Percentiles rank a stretch among this genome's conserved stretches.
Conservation (phyloP, 2,888 invertebrate genomes). For the Malthinus seriepunctatus region DNA sequence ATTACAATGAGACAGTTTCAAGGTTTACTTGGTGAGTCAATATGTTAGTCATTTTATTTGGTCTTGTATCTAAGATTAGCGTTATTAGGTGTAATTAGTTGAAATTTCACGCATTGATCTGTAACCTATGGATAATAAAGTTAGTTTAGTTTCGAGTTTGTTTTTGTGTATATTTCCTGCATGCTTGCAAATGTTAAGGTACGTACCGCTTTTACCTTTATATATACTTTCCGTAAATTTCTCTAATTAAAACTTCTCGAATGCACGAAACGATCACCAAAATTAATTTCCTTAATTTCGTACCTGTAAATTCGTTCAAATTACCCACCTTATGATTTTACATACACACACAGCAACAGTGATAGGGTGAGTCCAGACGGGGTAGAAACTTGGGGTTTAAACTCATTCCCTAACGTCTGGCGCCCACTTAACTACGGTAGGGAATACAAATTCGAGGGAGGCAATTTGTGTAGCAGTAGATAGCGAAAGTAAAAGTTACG, state of each 20-base stretch:
- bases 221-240: neutral
- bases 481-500: slow-evolving; percentile 23
- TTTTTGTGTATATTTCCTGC: no score
- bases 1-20: slow-evolving; percentile 7
- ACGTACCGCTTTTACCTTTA: neutral
- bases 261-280: no score
- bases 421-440: slow-evolving; percentile 19
- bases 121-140: no score
- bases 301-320: neutral
- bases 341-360: slow-evolving; percentile 7
- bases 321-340: slow-evolving; percentile 7
- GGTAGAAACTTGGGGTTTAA: slow-evolving; percentile 8
- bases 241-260: neutral
- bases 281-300: neutral
- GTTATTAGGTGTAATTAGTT: no score
- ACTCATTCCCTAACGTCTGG: slow-evolving; percentile 24
- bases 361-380: slow-evolving; percentile 23
- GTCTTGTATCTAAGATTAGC: no score
- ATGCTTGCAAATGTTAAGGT: no score
- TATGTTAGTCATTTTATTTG: neutral
- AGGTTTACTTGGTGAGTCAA: slow-evolving; percentile 15
- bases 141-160: no score
- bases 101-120: no score
- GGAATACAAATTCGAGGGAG: slow-evolving; percentile 22
- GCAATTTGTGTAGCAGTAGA: slow-evolving; percentile 23